Evolutionary conservation across 2,888 invertebrate species (phyloP).

Genomic region (Isotomurus palustris): DNA sequence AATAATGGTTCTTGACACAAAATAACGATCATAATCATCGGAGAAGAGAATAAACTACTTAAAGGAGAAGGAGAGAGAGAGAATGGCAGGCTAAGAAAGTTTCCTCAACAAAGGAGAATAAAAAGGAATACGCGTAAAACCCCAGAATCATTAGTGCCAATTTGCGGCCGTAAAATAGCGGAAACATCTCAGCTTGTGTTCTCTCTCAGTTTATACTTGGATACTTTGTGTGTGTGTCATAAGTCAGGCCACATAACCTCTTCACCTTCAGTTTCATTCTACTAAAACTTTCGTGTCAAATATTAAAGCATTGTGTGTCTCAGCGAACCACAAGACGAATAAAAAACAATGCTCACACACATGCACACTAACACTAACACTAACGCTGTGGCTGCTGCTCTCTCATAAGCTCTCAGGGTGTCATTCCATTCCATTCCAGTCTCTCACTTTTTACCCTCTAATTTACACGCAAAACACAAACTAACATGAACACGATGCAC

Average conservation of each 20-base stretch:
- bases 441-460: slow-evolving; percentile 15
- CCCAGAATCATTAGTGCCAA: slow-evolving; percentile 40
- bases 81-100: neutral
- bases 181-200: slow-evolving; percentile 24
- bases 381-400: neutral
- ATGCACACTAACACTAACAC: neutral
- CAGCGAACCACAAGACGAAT: neutral
- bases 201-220: neutral
- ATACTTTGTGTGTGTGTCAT: neutral
- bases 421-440: slow-evolving; percentile 5
- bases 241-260: too few relatives aligned
- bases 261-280: too few relatives aligned
- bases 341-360: neutral
- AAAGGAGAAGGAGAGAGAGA: neutral
- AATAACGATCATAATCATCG: too few relatives aligned
- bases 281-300: neutral
- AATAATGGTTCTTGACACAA: too few relatives aligned
- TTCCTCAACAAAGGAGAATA: slow-evolving; percentile 6
- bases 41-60: too few relatives aligned
- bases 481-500: too few relatives aligned
- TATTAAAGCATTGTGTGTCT: neutral
- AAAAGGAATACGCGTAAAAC: slow-evolving; percentile 34
- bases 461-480: slow-evolving; percentile 23
- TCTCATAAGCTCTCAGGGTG: slow-evolving; percentile 4
- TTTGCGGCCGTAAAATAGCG: slow-evolving; percentile 44